Evolutionary conservation across 1,140 invertebrate species (phyloP), one percentile per base, ranked within the genome.

Genomic region (Micrasema minimum): DNA sequence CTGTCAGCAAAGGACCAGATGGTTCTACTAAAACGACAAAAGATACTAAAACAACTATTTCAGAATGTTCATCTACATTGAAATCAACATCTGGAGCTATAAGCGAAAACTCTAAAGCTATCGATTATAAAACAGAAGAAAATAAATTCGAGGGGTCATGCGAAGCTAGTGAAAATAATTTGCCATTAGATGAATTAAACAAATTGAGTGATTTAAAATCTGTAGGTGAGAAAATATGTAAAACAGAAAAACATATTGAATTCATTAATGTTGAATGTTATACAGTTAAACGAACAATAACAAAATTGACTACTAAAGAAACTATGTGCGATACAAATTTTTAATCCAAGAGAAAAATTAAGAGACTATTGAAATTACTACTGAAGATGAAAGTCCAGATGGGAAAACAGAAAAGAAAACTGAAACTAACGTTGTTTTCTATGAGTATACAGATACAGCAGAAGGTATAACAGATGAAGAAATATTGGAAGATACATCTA

Each of bases 1-100:
- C 83, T 38, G 74, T 84, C 0, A 84, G 83, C 71, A 85, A 83
- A 77, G 79, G 82, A 62, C 78, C 81, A 23, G 83, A 85, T 77
- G 83, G 83, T 20, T 83, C 82, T 20, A 82, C 79, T 11, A 81
- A 79, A 23, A 83, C 82, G 2, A 81, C 79, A 12, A 85, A 78
- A 79, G 82, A 85, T 72, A 85, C 82, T 48, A 79, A 85, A 77
- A 85, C 82, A 9, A 77, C 83, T 67, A 77, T 85, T 26, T 83
- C 82, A 50, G 83, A 85, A 80, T 85, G 83, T 77, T 84, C 83
- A 73, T 84, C 83, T 14, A 83, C 79, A 59, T 77, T 85, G 12
- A 80, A 80, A 78, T 85, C 83, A 69, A 82, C 81, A 45, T 83
- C 83, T 22, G 41, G 65, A 12, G 16, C 45, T 9, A 14, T 23